A percentile compares a stretch with the other conserved stretches of the same genome.
phyloP scores from a whole-genome alignment of 2,888 invertebrate species.

The Seira ritae region DNA sequence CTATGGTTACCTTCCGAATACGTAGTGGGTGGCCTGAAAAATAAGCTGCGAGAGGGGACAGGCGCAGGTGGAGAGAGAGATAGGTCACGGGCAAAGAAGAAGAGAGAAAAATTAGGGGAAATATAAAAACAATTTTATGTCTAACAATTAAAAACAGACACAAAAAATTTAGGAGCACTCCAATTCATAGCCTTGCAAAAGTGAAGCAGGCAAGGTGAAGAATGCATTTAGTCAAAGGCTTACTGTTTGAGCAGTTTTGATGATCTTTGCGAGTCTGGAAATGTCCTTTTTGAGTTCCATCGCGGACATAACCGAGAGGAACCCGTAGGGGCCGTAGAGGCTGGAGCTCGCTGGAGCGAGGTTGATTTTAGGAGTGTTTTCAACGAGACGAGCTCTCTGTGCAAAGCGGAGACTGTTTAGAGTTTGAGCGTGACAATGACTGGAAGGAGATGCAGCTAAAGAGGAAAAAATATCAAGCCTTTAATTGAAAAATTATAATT shows the following conservation, averaged over 20 bases:
- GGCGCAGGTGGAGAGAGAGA: constrained; percentile 13
- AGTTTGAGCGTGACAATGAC: constrained; percentile 86
- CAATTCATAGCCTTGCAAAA: neutral
- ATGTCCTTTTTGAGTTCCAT: constrained; percentile 73
- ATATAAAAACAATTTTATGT: constrained; percentile 9
- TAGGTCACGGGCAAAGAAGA: constrained; percentile 23
- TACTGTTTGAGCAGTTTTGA: constrained; percentile 71
- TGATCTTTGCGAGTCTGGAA: constrained; percentile 69
- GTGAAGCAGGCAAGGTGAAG: no score
- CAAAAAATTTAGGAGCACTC: neutral
- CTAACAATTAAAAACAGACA: neutral
- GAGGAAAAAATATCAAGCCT: no score
- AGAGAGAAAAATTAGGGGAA: constrained; percentile 28
- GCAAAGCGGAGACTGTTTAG: constrained; percentile 89
- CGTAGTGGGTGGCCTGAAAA: constrained; percentile 54
- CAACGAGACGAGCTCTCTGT: constrained; percentile 84
- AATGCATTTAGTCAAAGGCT: constrained; percentile 49
- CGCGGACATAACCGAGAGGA: constrained; percentile 65
- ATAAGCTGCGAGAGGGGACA: constrained; percentile 29
- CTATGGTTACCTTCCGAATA: constrained; percentile 67
- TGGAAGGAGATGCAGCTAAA: constrained; percentile 86
- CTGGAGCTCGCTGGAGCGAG: constrained; percentile 36
- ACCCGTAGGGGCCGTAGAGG: constrained; percentile 43
- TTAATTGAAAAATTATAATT: constrained; percentile 15
- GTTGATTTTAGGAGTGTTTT: constrained; percentile 81